Evolutionary conservation across 1,140 invertebrate genomes (phyloP), one percentile per base, ranked within the genome.

Genomic region (Ostrea denselamellosa): DNA sequence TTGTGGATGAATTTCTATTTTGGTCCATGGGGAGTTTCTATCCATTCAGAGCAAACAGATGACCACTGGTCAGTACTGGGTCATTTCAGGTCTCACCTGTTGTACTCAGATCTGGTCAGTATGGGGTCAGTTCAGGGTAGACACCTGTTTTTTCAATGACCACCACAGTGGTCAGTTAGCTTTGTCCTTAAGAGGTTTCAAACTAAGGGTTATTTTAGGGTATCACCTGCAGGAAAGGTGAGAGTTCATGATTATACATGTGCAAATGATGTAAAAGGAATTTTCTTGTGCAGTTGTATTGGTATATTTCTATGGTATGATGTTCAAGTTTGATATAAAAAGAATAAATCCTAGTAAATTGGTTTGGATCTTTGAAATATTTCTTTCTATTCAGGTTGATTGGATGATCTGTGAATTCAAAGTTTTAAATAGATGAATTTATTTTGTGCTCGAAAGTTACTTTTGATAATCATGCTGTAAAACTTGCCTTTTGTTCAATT

Each of bases 61-160:
- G 68, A 77, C 68, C 68, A 77, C 22, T 77, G 68, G 68, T 77
- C 68, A 77, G 25, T 77, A 28, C 25, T 14, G 68, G 68, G 68
- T 77, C 68, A 28, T 34, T 77, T 77, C 68, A 77, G 68, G 68
- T 77, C 68, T 77, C 68, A 77, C 68, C 68, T 77, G 68, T 77
- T 77, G 68, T 77, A 34, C 25, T 25, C 28, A 25, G 68, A 34
- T 25, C 25, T 77, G 68, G 68, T 77, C 28, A 77, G 68, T 77
- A 25, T 7, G 68, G 68, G 68, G 68, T 77, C 68, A 77, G 68
- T 77, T 77, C 68, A 77, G 68, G 68, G 68, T 77, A 77, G 68
- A 25, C 68, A 77, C 68, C 68, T 77, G 68, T 77, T 34, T 77
- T 25, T 25, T 2, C 25, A 77, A 9, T 77, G 68, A 77, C 68